These are phyloP conservation scores for Macrotis lagotis DNA, from an alignment of 2,113 vertebrate species.

Conservation along the genomic window DNA sequence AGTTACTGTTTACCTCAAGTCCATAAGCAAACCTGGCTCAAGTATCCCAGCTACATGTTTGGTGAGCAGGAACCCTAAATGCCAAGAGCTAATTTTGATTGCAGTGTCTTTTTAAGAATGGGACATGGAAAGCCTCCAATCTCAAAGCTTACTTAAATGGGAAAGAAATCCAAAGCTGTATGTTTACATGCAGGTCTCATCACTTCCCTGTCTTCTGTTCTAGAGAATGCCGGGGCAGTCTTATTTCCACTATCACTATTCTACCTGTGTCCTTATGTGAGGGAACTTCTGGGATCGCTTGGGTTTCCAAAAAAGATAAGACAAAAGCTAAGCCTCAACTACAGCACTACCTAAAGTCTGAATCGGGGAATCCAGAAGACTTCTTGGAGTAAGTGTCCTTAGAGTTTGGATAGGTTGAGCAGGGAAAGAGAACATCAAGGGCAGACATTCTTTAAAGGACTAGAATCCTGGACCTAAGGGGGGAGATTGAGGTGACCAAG, in stretches of 20 bases:
- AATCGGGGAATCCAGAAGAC: neutral
- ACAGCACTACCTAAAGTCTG: neutral
- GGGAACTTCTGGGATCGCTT: neutral
- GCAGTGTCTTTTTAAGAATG: neutral
- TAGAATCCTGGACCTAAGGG: neutral
- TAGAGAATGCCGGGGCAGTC: neutral
- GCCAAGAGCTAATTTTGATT: neutral
- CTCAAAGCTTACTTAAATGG: neutral
- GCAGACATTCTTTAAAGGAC: neutral
- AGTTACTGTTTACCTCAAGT: neutral
- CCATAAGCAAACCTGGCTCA: neutral
- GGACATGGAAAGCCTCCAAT: neutral
- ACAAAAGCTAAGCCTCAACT: neutral
- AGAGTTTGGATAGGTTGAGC: neutral
- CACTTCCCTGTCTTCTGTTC: neutral
- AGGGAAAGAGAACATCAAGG: neutral
- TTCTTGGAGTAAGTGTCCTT: neutral
- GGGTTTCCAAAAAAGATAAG: neutral
- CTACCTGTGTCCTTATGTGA: neutral
- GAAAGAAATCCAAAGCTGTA: neutral
- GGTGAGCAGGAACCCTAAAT: neutral
- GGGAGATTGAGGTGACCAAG: neutral
- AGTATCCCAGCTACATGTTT: neutral
- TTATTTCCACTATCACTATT: neutral
- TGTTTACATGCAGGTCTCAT: neutral